phyloP scores from a whole-genome alignment of 2,888 invertebrate species.

The Sinhomidia bicolor region DNA sequence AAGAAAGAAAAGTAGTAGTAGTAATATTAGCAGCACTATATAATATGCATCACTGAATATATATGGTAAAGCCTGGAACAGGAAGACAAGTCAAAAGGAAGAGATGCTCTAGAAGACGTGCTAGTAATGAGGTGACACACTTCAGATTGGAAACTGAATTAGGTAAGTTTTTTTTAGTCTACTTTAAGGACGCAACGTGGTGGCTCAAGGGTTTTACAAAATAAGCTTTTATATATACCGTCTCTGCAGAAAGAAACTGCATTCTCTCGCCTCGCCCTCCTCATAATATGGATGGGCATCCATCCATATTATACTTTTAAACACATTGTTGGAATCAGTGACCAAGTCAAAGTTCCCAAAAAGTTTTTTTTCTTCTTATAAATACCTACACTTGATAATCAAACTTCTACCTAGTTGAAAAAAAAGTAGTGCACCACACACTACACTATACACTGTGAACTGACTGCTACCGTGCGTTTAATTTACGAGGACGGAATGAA shows the following conservation, averaged over 20 bases:
- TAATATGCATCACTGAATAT: too few relatives aligned
- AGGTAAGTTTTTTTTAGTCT: not conserved
- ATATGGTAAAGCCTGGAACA: not conserved
- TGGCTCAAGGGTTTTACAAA: slow-evolving; percentile 54
- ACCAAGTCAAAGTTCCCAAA: slow-evolving; percentile 35
- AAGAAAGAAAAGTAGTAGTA: too few relatives aligned
- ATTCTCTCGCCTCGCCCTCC: not conserved
- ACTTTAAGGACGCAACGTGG: not conserved
- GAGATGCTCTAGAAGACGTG: not conserved
- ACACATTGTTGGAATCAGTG: not conserved
- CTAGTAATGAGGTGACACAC: slow-evolving; percentile 18
- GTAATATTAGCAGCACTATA: too few relatives aligned
- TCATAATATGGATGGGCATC: not conserved
- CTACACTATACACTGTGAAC: not conserved
- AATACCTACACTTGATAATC: not conserved
- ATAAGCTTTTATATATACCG: not conserved
- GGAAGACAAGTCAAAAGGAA: not conserved
- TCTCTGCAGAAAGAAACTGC: slow-evolving; percentile 13
- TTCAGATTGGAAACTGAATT: slow-evolving; percentile 20
- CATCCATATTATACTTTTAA: not conserved
- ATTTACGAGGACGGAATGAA: slow-evolving; percentile 44
- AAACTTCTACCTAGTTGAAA: too few relatives aligned
- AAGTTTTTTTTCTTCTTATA: too few relatives aligned
- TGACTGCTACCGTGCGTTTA: not conserved
- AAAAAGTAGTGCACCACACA: too few relatives aligned